These are phyloP conservation scores for Gadopsis marmoratus DNA, from an alignment of 2,797 vertebrate genomes.

Conservation along the genomic window DNA sequence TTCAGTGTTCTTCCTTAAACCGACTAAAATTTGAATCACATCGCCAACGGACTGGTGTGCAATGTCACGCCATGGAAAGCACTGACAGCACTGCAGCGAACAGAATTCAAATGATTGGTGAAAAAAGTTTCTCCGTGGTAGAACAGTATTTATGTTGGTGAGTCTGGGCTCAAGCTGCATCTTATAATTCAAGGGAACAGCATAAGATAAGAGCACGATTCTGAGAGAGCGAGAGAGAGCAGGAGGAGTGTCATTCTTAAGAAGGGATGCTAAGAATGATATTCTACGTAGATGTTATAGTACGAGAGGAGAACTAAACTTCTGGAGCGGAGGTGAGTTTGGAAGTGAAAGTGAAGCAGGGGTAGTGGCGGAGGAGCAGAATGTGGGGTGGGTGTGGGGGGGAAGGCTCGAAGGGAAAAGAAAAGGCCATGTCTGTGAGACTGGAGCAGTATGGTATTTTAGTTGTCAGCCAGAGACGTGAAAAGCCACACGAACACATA, in stretches of 20 bases:
- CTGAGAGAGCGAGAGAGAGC: background rate
- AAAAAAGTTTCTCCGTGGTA: conserved; percentile 36
- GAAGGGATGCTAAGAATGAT: conserved; percentile 33
- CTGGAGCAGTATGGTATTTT: conserved; percentile 66
- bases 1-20: conserved; percentile 29
- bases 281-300: conserved; percentile 7
- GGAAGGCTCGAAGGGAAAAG: conserved; percentile 49
- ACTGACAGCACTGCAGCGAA: conserved; percentile 16
- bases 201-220: conserved; percentile 35
- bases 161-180: conserved; percentile 36
- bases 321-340: conserved; percentile 21
- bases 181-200: conserved; percentile 51
- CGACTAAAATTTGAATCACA: conserved; percentile 41
- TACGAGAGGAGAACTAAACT: conserved; percentile 40
- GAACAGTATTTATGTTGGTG: conserved; percentile 29
- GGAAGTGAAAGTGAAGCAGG: conserved; percentile 10
- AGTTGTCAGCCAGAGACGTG: conserved; percentile 69
- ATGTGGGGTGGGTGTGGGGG: too few relatives aligned
- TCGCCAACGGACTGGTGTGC: background rate
- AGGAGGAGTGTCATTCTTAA: conserved; percentile 35
- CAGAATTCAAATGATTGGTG: conserved; percentile 47
- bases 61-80: conserved; percentile 25
- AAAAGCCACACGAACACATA: conserved; percentile 47
- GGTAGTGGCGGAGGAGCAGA: background rate
- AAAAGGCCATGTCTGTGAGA: conserved; percentile 68